Conservation (phyloP, 2,888 invertebrate species). For the Plutella xylostella region DNA sequence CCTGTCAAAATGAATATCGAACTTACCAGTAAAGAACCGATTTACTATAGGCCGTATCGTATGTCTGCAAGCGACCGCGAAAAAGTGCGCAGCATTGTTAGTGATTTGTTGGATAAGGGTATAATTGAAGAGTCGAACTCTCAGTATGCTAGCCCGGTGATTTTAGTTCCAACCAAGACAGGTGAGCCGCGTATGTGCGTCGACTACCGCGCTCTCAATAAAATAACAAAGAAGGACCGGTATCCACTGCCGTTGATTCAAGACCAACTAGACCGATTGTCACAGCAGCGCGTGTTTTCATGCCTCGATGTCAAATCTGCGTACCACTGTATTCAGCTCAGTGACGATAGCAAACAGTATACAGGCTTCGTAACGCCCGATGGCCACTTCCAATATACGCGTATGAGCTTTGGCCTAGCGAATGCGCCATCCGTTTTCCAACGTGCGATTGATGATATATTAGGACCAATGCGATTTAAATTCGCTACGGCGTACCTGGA, state of each 20-base stretch:
- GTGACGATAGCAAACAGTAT: constrained; percentile 4
- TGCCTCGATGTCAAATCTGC: constrained; percentile 14
- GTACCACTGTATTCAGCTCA: constrained; percentile 16
- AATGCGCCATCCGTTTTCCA: constrained; percentile 14
- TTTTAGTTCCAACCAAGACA: too few species aligned
- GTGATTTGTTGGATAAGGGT: too few species aligned
- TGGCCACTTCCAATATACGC: constrained; percentile 13
- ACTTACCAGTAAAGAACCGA: too few species aligned
- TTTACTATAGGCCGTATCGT: too few species aligned
- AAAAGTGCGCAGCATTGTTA: too few species aligned
- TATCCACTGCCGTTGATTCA: constrained; percentile 15
- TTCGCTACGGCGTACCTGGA: constrained; percentile 17
- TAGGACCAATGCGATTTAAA: constrained; percentile 7
- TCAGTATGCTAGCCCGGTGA: constrained; percentile 14
- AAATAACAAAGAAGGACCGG: constrained; percentile 14
- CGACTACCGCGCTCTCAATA: too few species aligned
- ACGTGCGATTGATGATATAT: constrained; percentile 13
- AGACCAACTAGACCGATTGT: constrained; percentile 12
- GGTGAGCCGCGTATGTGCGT: constrained; percentile 15
- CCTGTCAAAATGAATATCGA: too few species aligned
- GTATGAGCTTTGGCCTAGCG: constrained; percentile 15
- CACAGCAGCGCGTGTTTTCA: constrained; percentile 8
- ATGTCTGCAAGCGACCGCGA: too few species aligned
- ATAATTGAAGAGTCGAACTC: constrained; percentile 12
- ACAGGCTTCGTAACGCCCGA: constrained; percentile 10